phyloP scores from a whole-genome alignment of 2,797 vertebrate species.

The Hafferia zeledoni region DNA sequence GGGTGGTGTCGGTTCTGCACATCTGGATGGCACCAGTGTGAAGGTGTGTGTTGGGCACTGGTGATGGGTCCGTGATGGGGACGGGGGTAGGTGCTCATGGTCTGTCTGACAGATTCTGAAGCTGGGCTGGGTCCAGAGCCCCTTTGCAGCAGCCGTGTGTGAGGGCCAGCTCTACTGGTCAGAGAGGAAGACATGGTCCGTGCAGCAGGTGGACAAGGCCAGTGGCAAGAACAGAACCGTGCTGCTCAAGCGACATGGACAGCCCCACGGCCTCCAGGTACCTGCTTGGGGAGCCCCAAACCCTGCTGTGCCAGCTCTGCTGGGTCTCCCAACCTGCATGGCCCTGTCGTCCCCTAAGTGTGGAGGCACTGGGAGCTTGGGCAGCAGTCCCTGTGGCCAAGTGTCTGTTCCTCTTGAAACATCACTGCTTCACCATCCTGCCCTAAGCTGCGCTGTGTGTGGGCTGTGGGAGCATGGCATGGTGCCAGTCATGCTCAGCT shows the following conservation, averaged over 20 bases:
- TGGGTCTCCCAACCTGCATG: background rate
- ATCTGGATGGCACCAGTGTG: conserved; percentile 82
- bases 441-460: fast-evolving
- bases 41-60: conserved; percentile 71
- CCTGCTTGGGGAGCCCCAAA: background rate
- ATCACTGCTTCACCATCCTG: background rate
- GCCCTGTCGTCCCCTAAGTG: background rate
- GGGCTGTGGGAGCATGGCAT: fast-evolving
- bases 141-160: conserved; percentile 86
- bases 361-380: background rate
- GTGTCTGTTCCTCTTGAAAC: background rate
- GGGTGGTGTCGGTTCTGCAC: conserved; percentile 84
- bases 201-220: conserved; percentile 85
- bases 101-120: conserved; percentile 81
- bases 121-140: conserved; percentile 82
- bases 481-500: fast-evolving
- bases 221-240: conserved; percentile 86
- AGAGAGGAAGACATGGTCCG: conserved; percentile 81
- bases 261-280: conserved; percentile 90
- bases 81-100: fast-evolving
- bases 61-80: fast-evolving
- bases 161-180: conserved; percentile 91
- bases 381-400: background rate
- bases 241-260: conserved; percentile 85
- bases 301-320: background rate